Evolutionary conservation across 2,888 invertebrate species (phyloP).

Genomic region (Spicauda simplicius): DNA sequence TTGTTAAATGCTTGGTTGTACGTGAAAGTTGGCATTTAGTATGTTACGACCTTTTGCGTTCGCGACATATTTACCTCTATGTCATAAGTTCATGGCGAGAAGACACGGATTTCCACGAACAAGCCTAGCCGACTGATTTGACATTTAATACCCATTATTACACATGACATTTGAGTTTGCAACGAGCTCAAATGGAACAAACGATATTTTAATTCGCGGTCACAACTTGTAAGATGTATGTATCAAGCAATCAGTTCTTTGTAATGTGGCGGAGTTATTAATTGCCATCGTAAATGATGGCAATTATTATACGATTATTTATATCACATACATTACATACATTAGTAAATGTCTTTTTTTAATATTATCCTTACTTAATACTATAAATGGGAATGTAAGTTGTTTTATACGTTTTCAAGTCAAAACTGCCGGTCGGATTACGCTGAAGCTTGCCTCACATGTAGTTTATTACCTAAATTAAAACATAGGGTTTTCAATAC

Average conservation of each 20-base stretch:
- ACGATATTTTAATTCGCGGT: conserved; percentile 23
- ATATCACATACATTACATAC: no score
- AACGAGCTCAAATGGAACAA: conserved; percentile 19
- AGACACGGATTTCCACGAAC: conserved; percentile 24
- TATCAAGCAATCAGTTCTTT: not conserved
- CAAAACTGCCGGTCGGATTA: no score
- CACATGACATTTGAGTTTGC: conserved; percentile 5
- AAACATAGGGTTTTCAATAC: no score
- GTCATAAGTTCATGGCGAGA: conserved; percentile 28
- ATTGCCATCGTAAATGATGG: no score
- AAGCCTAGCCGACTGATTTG: conserved; percentile 20
- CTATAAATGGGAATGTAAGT: no score
- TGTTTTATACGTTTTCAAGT: no score
- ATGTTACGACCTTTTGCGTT: conserved; percentile 24
- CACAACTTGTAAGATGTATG: conserved; percentile 13
- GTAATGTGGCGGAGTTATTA: not conserved
- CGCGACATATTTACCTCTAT: conserved; percentile 23
- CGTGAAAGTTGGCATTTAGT: conserved; percentile 32
- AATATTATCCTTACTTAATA: no score
- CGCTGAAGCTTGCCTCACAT: no score
- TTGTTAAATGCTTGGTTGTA: conserved; percentile 3
- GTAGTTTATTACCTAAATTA: no score
- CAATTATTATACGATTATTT: no score
- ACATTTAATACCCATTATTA: conserved; percentile 33
- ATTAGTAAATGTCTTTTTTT: no score